Evolutionary conservation across 2,797 vertebrate genomes (phyloP).

Genomic region (Taeniopygia guttata): DNA sequence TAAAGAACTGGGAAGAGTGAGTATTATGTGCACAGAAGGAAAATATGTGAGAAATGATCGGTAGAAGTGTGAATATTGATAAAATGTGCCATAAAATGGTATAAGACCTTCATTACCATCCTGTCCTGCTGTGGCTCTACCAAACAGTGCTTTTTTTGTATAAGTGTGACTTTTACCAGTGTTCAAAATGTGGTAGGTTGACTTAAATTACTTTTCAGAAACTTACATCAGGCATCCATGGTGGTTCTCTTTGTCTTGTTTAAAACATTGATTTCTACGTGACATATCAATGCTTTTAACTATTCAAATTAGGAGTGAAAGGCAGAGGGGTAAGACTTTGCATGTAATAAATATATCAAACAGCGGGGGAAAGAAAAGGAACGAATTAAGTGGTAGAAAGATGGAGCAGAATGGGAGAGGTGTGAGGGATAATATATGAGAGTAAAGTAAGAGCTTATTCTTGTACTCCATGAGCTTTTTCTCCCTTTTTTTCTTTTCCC

Average conservation of each 20-base stretch:
- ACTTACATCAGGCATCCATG: background rate
- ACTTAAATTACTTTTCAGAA: background rate
- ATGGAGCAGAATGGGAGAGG: background rate
- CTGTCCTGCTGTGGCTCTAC: background rate
- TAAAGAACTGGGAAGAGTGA: slow-evolving; percentile 94
- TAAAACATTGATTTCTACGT: background rate
- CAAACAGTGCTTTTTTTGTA: background rate
- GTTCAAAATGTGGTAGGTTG: background rate
- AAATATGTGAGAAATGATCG: background rate
- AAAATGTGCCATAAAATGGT: background rate
- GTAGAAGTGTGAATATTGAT: background rate
- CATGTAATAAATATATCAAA: background rate
- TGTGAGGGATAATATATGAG: background rate
- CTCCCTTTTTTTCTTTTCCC: background rate
- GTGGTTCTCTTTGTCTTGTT: background rate
- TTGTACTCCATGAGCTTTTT: background rate
- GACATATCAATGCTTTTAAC: background rate
- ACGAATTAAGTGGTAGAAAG: background rate
- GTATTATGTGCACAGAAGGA: slow-evolving; percentile 20
- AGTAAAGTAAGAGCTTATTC: background rate
- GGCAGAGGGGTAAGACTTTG: background rate
- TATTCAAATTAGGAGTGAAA: background rate
- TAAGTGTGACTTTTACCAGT: background rate
- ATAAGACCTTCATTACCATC: background rate
- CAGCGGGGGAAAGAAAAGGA: background rate